phyloP scores from a whole-genome alignment of 2,113 vertebrate species.

The Hassar affinis region DNA sequence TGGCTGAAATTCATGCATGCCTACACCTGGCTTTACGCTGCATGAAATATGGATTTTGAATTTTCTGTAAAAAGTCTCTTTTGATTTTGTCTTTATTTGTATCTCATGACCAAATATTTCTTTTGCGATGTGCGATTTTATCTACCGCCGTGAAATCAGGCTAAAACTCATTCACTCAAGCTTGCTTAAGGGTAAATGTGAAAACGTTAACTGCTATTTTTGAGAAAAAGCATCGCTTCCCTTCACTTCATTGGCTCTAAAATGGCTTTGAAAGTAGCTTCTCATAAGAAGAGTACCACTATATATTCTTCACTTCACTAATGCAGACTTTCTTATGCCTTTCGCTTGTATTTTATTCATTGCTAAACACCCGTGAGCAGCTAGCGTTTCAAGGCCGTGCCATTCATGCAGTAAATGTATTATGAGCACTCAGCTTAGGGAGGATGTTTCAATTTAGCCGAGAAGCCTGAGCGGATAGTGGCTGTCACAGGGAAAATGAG shows the following conservation, averaged over 20 bases:
- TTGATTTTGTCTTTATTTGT: too few relatives aligned
- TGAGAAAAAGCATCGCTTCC: background rate
- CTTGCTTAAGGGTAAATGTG: background rate
- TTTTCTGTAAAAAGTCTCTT: too few relatives aligned
- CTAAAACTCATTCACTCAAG: background rate
- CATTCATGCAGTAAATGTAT: conserved; percentile 10
- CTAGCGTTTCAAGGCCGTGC: background rate
- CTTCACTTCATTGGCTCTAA: background rate
- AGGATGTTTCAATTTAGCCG: conserved; percentile 25
- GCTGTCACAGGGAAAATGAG: conserved; percentile 29
- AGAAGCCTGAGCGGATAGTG: conserved; percentile 16
- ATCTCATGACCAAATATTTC: too few relatives aligned
- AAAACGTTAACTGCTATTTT: background rate
- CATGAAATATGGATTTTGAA: background rate
- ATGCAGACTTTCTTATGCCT: background rate
- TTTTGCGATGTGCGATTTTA: too few relatives aligned
- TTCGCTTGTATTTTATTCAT: background rate
- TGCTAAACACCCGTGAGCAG: background rate
- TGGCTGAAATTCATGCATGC: background rate
- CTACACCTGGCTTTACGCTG: background rate
- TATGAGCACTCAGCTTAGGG: conserved; percentile 25
- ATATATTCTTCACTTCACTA: conserved; percentile 10
- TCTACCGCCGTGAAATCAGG: background rate
- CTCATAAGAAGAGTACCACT: background rate
- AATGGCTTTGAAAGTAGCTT: background rate